Conservation (phyloP, 2,888 invertebrate genomes). For the Ennomos fuscantarius region DNA sequence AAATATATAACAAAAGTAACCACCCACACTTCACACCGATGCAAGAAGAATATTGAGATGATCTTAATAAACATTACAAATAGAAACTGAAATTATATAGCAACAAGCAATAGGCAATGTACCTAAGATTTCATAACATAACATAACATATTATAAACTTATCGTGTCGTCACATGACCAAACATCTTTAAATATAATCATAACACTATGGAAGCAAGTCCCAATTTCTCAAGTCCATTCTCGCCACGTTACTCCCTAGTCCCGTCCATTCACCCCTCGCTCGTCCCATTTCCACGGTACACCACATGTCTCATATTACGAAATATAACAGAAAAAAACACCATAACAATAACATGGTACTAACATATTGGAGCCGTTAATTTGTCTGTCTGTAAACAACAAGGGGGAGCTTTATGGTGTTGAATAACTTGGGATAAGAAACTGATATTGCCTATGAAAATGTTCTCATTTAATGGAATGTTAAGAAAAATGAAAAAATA, state of each 20-base stretch:
- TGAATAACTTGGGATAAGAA: conserved; percentile 8
- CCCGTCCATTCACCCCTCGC: conserved; percentile 25
- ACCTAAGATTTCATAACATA: no score
- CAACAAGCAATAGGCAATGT: no score
- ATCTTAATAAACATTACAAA: no score
- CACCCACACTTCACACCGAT: no score
- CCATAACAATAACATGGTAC: conserved; percentile 27
- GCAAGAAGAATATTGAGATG: no score
- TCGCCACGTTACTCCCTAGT: not conserved
- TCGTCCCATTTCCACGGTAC: conserved; percentile 15
- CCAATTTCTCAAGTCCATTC: not conserved
- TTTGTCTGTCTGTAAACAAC: conserved; percentile 27
- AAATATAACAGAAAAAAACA: conserved; percentile 27
- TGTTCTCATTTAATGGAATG: not conserved
- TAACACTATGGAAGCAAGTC: no score
- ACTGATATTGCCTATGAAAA: not conserved
- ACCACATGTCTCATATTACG: conserved; percentile 37
- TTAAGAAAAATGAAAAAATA: no score
- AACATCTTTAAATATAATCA: no score
- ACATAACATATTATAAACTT: no score
- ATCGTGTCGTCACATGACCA: no score
- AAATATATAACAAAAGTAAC: no score
- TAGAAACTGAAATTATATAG: no score
- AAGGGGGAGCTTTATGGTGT: conserved; percentile 15
- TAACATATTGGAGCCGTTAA: conserved; percentile 31